These are phyloP conservation scores for Novumbra hubbsi DNA, from an alignment of 2,797 vertebrate genomes.

Conservation along the genomic window DNA sequence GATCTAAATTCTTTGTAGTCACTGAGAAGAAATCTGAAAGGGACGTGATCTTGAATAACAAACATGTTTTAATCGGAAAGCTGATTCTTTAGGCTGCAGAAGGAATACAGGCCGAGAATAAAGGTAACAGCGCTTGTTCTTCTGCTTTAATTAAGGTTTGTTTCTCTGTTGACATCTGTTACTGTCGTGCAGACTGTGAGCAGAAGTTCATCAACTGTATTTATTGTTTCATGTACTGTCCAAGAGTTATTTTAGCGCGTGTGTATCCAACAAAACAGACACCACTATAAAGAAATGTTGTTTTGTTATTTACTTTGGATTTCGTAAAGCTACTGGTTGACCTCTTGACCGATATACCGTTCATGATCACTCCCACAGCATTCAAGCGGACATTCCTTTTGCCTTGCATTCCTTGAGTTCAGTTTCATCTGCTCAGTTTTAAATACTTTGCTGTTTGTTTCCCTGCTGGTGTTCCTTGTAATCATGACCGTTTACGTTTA, in stretches of 20 bases:
- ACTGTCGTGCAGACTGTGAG: conserved; percentile 10
- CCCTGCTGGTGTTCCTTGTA: conserved; percentile 3
- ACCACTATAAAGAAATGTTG: not conserved
- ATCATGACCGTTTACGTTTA: conserved; percentile 15
- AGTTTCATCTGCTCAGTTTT: not conserved
- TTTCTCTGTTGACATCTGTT: not conserved
- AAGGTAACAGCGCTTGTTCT: not conserved
- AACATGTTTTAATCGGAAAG: not conserved
- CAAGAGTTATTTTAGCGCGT: conserved; percentile 10
- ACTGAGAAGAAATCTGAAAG: not conserved
- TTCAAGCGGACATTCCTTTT: not conserved
- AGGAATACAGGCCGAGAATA: not conserved
- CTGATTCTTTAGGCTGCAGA: not conserved
- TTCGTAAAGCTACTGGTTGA: not conserved
- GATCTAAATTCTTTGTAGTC: not conserved
- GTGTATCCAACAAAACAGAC: conserved; percentile 18
- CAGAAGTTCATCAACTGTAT: conserved; percentile 37
- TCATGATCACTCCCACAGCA: conserved; percentile 13
- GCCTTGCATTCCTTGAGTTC: not conserved
- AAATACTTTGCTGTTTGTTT: not conserved
- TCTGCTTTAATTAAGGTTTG: not conserved
- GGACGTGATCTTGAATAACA: not conserved
- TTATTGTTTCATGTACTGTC: conserved; percentile 24
- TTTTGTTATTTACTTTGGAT: conserved; percentile 6
- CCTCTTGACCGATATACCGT: conserved; percentile 21